Evolutionary conservation across 2,113 vertebrate species (phyloP).

Genomic region (Rhinoptilus africanus): DNA sequence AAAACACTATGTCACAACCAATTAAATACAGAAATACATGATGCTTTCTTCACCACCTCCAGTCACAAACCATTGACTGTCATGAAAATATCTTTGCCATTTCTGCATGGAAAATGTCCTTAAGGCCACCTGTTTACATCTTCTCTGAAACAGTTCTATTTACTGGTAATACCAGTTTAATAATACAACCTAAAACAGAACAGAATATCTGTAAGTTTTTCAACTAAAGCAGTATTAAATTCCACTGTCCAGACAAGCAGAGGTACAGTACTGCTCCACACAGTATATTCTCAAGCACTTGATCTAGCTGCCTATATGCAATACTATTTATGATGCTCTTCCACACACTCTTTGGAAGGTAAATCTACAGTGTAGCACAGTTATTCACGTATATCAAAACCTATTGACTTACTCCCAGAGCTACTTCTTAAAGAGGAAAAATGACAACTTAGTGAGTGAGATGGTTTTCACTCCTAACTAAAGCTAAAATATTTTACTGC

Average conservation of each 20-base stretch:
- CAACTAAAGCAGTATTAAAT: not conserved
- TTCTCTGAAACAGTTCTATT: not conserved
- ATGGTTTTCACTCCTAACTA: not conserved
- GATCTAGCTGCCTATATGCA: not conserved
- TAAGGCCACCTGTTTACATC: not conserved
- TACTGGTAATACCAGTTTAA: not conserved
- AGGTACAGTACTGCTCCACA: not conserved
- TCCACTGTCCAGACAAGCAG: not conserved
- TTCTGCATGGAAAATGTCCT: not conserved
- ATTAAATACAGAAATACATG: not conserved
- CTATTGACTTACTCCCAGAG: not conserved
- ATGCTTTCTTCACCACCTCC: not conserved
- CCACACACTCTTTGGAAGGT: not conserved
- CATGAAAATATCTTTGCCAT: not conserved
- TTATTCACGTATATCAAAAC: not conserved
- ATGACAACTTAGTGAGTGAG: not conserved
- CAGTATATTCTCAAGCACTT: not conserved
- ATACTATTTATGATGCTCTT: not conserved
- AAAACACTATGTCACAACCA: not conserved
- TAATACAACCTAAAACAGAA: not conserved
- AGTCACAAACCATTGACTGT: not conserved
- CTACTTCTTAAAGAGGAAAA: not conserved
- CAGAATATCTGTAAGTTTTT: not conserved
- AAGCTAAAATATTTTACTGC: not conserved
- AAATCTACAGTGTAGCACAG: not conserved